Conservation (phyloP, 2,113 vertebrate genomes). For the Xiphophorus couchianus region DNA sequence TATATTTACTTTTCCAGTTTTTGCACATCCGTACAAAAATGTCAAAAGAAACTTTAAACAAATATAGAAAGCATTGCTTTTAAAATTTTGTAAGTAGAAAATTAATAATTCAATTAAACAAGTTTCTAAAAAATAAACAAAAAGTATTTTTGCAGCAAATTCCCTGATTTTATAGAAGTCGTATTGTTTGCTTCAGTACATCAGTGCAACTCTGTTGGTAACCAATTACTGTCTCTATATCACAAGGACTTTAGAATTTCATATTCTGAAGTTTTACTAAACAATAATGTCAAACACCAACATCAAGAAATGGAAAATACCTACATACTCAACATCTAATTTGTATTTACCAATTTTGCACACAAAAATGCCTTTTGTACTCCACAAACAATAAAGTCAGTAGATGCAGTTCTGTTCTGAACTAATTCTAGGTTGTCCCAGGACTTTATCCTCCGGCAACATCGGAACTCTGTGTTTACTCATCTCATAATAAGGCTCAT, state of each 20-base stretch:
- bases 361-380: background rate
- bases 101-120: too few relatives aligned
- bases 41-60: too few relatives aligned
- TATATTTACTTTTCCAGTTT: too few relatives aligned
- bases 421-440: slow-evolving; percentile 56
- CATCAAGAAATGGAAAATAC: background rate
- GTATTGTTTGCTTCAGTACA: background rate
- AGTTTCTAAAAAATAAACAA: background rate
- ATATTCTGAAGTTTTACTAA: too few relatives aligned
- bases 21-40: too few relatives aligned
- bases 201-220: background rate
- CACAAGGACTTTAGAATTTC: background rate
- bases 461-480: slow-evolving; percentile 78
- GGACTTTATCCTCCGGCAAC: slow-evolving; percentile 68
- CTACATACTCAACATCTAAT: background rate
- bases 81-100: too few relatives aligned
- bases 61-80: too few relatives aligned
- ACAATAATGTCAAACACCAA: background rate
- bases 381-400: slow-evolving; percentile 8
- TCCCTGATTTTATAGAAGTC: background rate
- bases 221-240: background rate
- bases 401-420: slow-evolving; percentile 59
- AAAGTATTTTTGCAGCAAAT: background rate
- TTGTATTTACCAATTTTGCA: background rate
- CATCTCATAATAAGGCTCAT: slow-evolving; percentile 76